Base-by-base conservation (phyloP, 2,888 invertebrate genomes). In the Pachliopta kotzebuea region DNA sequence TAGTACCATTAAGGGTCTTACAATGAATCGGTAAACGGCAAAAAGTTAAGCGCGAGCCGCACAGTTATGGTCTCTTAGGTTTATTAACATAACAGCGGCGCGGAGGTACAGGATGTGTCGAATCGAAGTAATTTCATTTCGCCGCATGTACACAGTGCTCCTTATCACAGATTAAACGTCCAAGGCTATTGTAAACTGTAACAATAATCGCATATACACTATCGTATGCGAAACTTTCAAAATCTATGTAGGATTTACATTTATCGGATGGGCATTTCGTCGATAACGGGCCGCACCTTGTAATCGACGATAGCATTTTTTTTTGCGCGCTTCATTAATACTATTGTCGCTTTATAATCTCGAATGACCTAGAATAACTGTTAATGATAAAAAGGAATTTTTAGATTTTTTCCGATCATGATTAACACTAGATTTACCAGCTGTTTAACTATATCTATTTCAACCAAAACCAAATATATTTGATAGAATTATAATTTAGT, bases 11-110 rank as follows among this genome's bases (percentile, higher is more conserved):
- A 70, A 68, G 70, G 70, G 68, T 69, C 71, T 69, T 71, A 70
- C 71, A 74, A 76, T 76, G 74, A 76, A 76, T 77, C 70, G 71
- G 75, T 75, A 75, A 75, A 73, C 72, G 75, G 74, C 73, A 74
- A 77, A 76, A 74, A 73, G 75, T 74, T 74, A 73, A 77, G 73
- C 72, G 67, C 68, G 70, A 65, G 70, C 69, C 54, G 49, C 73
- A 71, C 74, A 68, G 68, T 72, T 69, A 69, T 73, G 75, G 72
- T 68, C 69, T 69, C 72, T 69, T 71, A 66, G 74, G 60, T 76
- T 79, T 77, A 81, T 82, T 81, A 80, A 76, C 75, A 76, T 79
- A 55, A 49, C 62, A 56, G 31, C 60, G 56, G 42, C 53, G 53
- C 37, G 9, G 21, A 63, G n/a, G 21, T 60, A 64, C 56, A 64